Percentiles rank a stretch among this genome's conserved stretches.
These are phyloP conservation scores for Altica lythri DNA, from an alignment of 2,888 invertebrate species.

Conservation along the genomic window DNA sequence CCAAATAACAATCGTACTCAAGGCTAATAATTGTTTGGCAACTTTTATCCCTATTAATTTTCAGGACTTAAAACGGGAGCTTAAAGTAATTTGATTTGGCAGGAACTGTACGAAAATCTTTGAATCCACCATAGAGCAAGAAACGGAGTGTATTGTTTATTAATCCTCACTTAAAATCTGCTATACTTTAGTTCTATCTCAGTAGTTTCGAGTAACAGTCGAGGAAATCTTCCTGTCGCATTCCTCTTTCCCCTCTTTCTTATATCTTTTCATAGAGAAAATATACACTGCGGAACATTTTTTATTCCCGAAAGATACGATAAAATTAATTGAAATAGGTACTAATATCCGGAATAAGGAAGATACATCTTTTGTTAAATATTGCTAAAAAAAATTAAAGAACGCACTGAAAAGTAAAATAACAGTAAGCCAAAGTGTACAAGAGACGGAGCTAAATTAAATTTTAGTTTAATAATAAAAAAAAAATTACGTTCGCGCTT, in stretches of 20 bases:
- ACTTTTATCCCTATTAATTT: slow-evolving; percentile 40
- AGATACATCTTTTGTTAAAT: no score
- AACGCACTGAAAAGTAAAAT: no score
- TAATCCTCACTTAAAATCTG: slow-evolving; percentile 42
- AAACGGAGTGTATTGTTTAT: slow-evolving; percentile 41
- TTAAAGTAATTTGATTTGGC: slow-evolving; percentile 38
- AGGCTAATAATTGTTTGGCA: slow-evolving; percentile 37
- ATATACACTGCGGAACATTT: background rate
- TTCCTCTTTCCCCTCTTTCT: background rate
- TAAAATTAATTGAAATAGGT: background rate
- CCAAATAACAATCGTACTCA: slow-evolving; percentile 11
- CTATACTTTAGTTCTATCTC: slow-evolving; percentile 41
- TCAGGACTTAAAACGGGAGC: slow-evolving; percentile 33
- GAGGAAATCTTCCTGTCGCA: slow-evolving; percentile 25
- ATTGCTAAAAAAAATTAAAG: no score
- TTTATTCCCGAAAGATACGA: background rate
- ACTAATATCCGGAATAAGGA: background rate
- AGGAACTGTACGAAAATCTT: slow-evolving; percentile 35
- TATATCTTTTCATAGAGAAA: slow-evolving; percentile 29
- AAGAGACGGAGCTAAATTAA: no score
- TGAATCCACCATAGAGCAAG: slow-evolving; percentile 35
- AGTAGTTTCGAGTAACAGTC: slow-evolving; percentile 40
- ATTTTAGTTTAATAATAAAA: no score
- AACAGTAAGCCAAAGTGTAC: no score
- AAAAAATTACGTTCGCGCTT: no score